Evolutionary conservation across 2,113 vertebrate genomes (phyloP).

Genomic region (Nanger granti): DNA sequence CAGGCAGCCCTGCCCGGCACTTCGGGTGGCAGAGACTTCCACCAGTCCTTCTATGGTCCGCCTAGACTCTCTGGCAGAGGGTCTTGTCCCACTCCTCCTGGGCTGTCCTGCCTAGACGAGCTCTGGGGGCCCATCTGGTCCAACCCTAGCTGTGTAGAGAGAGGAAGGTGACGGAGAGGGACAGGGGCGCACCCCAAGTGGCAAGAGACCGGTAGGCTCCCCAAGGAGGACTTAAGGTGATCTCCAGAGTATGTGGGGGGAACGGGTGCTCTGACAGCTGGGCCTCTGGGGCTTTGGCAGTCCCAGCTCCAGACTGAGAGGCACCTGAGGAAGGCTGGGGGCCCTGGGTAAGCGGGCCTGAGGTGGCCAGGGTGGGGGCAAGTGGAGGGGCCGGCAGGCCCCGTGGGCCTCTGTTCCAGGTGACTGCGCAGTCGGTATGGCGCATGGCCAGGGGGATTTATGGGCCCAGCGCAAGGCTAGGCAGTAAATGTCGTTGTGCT

Average conservation of each 20-base stretch:
- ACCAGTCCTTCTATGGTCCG: accelerated
- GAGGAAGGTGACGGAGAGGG: neutral
- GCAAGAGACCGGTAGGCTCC: neutral
- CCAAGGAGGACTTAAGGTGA: neutral
- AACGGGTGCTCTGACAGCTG: neutral
- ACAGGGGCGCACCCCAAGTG: neutral
- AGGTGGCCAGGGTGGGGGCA: neutral
- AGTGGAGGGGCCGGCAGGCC: no score
- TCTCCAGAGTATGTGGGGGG: neutral
- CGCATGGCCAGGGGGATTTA: neutral
- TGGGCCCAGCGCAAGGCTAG: neutral
- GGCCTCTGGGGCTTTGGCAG: neutral
- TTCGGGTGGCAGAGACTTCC: neutral
- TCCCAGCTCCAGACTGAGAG: neutral
- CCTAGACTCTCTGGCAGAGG: neutral
- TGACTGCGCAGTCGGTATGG: accelerated
- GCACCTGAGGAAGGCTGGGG: neutral
- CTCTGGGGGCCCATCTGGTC: neutral
- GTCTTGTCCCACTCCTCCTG: neutral
- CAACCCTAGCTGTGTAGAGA: neutral
- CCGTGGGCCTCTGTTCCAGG: neutral
- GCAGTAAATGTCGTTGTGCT: neutral
- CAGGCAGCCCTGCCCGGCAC: accelerated
- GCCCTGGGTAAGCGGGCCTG: neutral
- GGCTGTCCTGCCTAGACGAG: neutral